Base-by-base conservation (phyloP, 2,113 vertebrate species). In the Vulpes lagopus region DNA sequence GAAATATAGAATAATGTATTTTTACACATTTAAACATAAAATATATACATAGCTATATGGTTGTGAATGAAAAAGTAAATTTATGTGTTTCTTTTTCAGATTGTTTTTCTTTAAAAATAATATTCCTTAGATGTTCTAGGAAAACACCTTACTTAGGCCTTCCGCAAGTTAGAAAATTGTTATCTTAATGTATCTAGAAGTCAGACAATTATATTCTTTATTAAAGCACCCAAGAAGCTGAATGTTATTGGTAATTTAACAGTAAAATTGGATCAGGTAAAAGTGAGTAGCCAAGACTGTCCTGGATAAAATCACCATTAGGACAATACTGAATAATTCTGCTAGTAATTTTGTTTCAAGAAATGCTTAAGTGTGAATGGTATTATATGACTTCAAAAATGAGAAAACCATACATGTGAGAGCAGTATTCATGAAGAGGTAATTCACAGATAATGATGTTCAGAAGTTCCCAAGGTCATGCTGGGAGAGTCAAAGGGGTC, bases 321-420 rank as follows among this genome's bases (percentile, higher is more conserved):
- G 23, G 35, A 96, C 76, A 89, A 60, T 86, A 76, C 4, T 10
- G 38, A 88, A 57, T 62, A 30, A 86, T n/a, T 64, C 53, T 81
- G 15, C 17, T 88, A 38, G 27, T 91, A n/a, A 84, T 95, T 95
- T 93, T 90, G 22, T 96, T 95, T 93, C 51, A 83, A 93, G 67
- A 86, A 80, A 60, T 81, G 55, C 69, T 89, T 59, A 20, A n/a
- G 67, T 38, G 51, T 74, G 27, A 83, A 49, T 62, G 14, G 15
- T 80, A 64, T n/a, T 95, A 62, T 67, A 64, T 91, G 49, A 89
- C 85, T 93, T 89, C n/a, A 91, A 69, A 22, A 85, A 76, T 84
- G 35, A 91, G 78, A 81, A 95, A 74, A 62, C 7, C 30, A 12
- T 51, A 0, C 23, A 16, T 76, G n/a, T 84, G 57, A 55, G 32